These are phyloP conservation scores for Excalfactoria chinensis DNA, from an alignment of 2,113 vertebrate species.

Conservation along the genomic window DNA sequence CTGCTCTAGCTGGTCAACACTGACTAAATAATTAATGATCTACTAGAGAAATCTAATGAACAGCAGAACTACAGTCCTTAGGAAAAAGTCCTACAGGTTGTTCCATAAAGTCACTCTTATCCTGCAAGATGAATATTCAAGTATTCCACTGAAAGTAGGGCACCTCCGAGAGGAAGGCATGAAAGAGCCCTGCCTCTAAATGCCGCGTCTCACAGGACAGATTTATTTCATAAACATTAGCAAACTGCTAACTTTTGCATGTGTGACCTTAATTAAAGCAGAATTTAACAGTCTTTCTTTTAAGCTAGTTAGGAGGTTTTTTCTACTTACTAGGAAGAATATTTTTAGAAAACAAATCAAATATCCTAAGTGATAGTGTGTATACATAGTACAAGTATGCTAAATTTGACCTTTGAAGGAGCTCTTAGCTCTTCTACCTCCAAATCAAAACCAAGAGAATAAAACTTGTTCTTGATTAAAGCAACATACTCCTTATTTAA, in stretches of 20 bases:
- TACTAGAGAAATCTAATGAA: neutral
- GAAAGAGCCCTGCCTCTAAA: neutral
- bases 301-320: neutral
- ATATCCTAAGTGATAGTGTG: neutral
- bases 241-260: neutral
- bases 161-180: neutral
- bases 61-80: neutral
- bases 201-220: neutral
- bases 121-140: neutral
- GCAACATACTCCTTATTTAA: neutral
- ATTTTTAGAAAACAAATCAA: slow-evolving; percentile 37
- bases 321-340: neutral
- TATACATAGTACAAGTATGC: neutral
- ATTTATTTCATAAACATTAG: slow-evolving; percentile 32
- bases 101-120: neutral
- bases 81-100: neutral
- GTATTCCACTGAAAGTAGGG: neutral
- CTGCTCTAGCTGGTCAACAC: neutral
- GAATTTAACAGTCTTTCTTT: neutral
- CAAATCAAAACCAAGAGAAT: neutral
- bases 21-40: neutral
- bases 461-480: neutral
- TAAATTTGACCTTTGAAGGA: slow-evolving; percentile 50
- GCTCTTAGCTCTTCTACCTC: neutral
- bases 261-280: neutral